These are phyloP conservation scores for Eulithis testata DNA, from an alignment of 2,888 invertebrate genomes.

Conservation along the genomic window DNA sequence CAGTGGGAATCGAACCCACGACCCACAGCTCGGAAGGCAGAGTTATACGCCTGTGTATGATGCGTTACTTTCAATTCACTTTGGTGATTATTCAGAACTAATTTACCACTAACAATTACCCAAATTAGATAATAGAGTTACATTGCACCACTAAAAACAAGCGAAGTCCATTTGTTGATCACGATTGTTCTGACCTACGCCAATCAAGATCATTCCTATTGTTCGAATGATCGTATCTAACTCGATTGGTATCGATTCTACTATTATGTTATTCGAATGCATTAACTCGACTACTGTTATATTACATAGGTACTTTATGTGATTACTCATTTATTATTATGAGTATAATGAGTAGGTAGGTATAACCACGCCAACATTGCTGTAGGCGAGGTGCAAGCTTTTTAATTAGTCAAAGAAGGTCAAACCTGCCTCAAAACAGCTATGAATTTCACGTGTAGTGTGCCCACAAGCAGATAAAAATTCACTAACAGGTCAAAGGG, in stretches of 20 bases:
- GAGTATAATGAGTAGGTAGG: not conserved
- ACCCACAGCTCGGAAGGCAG: too few relatives aligned
- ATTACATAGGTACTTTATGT: too few relatives aligned
- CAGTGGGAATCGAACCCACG: too few relatives aligned
- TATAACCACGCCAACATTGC: conserved; percentile 36
- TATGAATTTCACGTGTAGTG: not conserved
- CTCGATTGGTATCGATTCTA: conserved; percentile 34
- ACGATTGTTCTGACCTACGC: conserved; percentile 33
- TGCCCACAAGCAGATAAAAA: too few relatives aligned
- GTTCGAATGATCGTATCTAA: conserved; percentile 35
- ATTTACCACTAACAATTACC: conserved; percentile 12
- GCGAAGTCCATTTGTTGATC: conserved; percentile 29
- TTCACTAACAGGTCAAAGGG: too few relatives aligned
- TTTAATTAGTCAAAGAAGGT: conserved; percentile 51
- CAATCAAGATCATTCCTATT: conserved; percentile 38
- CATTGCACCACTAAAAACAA: conserved; percentile 28
- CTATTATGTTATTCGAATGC: conserved; percentile 15
- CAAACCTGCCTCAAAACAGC: conserved; percentile 41
- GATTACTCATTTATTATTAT: not conserved
- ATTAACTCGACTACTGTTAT: conserved; percentile 19
- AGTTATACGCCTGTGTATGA: too few relatives aligned
- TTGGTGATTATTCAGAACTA: not conserved
- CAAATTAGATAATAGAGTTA: conserved; percentile 12
- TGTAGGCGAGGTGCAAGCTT: conserved; percentile 50
- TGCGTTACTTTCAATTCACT: not conserved